phyloP scores from a whole-genome alignment of 2,888 invertebrate species.

The Andrena fulva region DNA sequence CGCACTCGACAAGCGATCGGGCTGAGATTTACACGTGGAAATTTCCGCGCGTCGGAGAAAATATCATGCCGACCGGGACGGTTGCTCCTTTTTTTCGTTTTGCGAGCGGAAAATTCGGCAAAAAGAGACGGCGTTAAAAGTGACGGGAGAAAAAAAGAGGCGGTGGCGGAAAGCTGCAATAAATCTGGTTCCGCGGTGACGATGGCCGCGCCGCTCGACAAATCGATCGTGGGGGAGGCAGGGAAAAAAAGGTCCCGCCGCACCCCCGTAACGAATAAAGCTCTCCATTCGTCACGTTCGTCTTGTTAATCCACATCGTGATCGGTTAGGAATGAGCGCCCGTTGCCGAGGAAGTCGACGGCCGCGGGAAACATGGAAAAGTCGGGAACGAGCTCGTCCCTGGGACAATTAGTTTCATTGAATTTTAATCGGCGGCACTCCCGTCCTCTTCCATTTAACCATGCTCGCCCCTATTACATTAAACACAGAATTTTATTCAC shows the following conservation, averaged over 20 bases:
- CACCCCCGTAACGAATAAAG: conserved; percentile 57
- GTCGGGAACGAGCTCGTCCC: not conserved
- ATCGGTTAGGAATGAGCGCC: conserved; percentile 52
- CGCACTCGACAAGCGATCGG: not conserved
- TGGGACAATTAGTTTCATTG: conserved; percentile 27
- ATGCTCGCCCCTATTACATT: not conserved
- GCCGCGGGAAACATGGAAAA: conserved; percentile 19
- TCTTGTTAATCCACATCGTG: conserved; percentile 62
- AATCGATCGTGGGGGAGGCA: conserved; percentile 46
- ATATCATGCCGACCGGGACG: not conserved
- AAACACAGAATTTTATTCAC: not conserved
- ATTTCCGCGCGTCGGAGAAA: not conserved
- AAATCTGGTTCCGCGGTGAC: conserved; percentile 59
- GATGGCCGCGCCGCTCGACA: conserved; percentile 56
- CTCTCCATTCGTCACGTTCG: conserved; percentile 62
- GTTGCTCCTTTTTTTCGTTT: not conserved
- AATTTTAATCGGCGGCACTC: conserved; percentile 10
- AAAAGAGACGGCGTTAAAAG: conserved; percentile 15
- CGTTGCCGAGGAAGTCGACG: conserved; percentile 45
- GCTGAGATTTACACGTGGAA: not conserved
- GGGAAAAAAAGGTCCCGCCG: conserved; percentile 37
- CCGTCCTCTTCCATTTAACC: not conserved
- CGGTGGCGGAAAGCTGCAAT: conserved; percentile 45
- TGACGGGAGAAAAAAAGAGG: conserved; percentile 21
- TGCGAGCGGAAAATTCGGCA: not conserved